Evolutionary conservation across 2,888 invertebrate species (phyloP).

Genomic region (Dione juno): DNA sequence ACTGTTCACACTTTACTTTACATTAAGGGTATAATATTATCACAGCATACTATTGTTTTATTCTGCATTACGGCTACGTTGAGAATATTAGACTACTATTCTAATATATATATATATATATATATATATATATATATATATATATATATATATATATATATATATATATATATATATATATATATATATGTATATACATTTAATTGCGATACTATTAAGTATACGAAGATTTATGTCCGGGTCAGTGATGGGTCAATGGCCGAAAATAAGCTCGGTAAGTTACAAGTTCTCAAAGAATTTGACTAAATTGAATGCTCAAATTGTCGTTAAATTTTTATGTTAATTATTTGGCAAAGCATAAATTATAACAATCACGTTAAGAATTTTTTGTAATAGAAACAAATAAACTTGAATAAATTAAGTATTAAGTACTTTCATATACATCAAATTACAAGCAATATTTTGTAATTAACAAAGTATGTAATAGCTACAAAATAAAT

Average conservation of each 20-base stretch:
- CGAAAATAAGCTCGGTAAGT: conserved; percentile 47
- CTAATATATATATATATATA: conserved; percentile 1
- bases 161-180: not conserved
- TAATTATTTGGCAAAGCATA: conserved; percentile 4
- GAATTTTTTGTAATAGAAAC: not conserved
- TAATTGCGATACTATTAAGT: conserved; percentile 37
- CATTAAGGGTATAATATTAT: conserved; percentile 16
- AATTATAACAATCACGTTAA: not conserved
- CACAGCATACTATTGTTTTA: conserved; percentile 3
- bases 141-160: conserved; percentile 1
- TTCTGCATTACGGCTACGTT: not conserved
- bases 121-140: conserved; percentile 1
- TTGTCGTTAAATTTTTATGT: not conserved
- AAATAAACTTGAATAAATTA: not conserved
- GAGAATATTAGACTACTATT: too few relatives aligned
- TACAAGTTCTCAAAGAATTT: conserved; percentile 40
- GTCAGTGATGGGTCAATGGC: conserved; percentile 43
- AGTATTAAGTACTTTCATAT: too few relatives aligned
- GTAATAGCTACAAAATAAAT: too few relatives aligned
- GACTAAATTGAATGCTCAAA: conserved; percentile 32
- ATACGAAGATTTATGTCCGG: conserved; percentile 43
- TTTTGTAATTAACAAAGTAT: too few relatives aligned
- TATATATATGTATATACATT: conserved; percentile 13
- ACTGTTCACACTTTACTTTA: conserved; percentile 18
- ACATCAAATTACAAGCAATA: too few relatives aligned